Evolutionary conservation across 2,113 vertebrate genomes (phyloP).

Genomic region (Phalacrocorax aristotelis): DNA sequence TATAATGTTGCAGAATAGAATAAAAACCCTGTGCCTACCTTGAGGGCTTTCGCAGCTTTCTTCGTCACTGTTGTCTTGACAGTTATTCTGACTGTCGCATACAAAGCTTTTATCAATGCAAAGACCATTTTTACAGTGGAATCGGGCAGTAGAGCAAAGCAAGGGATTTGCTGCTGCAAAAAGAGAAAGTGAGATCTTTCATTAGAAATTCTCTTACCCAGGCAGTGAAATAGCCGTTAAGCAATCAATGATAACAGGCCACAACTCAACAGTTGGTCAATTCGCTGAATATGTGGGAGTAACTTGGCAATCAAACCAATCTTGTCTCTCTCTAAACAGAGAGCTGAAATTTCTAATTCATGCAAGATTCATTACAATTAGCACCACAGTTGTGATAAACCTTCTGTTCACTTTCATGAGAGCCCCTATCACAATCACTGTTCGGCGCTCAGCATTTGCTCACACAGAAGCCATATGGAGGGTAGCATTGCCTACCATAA

Average conservation of each 20-base stretch:
- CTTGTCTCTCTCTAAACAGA: not conserved
- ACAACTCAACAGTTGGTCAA: not conserved
- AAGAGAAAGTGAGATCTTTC: conserved; percentile 15
- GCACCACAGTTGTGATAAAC: not conserved
- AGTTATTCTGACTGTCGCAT: conserved; percentile 94
- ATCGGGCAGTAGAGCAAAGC: conserved; percentile 91
- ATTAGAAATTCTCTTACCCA: not conserved
- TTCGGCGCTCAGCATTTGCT: not conserved
- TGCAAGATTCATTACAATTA: conserved; percentile 10
- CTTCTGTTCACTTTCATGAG: not conserved
- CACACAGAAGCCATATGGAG: not conserved
- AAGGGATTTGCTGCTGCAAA: conserved; percentile 88
- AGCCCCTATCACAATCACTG: not conserved
- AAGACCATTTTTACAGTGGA: conserved; percentile 93
- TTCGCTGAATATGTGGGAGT: not conserved
- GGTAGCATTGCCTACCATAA: not conserved
- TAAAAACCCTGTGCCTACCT: conserved; percentile 73
- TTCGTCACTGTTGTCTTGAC: conserved; percentile 95
- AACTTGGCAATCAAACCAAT: not conserved
- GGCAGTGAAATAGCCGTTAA: not conserved
- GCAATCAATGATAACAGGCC: not conserved
- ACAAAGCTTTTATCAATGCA: conserved; percentile 98
- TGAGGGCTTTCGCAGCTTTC: conserved; percentile 89
- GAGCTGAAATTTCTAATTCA: not conserved
- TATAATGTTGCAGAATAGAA: not conserved